Conservation (phyloP, 2,797 vertebrate genomes). For the Benthosema pterotum region DNA sequence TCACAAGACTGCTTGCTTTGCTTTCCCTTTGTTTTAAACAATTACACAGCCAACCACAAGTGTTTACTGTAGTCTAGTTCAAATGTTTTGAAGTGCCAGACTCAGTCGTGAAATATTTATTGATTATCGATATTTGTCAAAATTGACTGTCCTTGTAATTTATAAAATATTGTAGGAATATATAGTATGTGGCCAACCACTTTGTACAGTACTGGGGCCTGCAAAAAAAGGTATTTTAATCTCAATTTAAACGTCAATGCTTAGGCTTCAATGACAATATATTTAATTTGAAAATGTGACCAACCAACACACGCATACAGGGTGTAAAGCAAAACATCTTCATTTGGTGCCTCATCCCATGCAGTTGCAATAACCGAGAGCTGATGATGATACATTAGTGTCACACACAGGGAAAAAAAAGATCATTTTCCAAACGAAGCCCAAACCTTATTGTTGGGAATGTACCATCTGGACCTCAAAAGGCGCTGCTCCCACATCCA, state of each 20-base stretch:
- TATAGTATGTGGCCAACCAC: background rate
- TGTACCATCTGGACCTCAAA: conserved; percentile 83
- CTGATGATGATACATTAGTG: conserved; percentile 72
- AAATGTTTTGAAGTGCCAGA: no score
- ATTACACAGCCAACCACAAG: no score
- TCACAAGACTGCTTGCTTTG: no score
- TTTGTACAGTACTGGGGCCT: no score
- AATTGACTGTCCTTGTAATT: background rate
- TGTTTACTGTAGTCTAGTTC: no score
- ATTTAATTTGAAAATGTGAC: no score
- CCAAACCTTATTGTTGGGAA: conserved; percentile 82
- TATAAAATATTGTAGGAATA: background rate
- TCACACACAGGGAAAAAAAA: conserved; percentile 72
- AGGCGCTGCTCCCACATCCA: conserved; percentile 73
- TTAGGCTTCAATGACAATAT: no score
- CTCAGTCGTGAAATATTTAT: no score
- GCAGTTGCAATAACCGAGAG: conserved; percentile 48
- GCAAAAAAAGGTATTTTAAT: no score
- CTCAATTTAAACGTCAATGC: no score
- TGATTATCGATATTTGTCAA: conserved; percentile 1
- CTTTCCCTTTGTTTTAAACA: no score
- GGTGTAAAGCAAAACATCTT: conserved; percentile 35
- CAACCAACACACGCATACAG: background rate
- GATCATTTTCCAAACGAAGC: conserved; percentile 77
- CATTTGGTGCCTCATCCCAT: conserved; percentile 53